These are phyloP conservation scores for Ganaspis sp. DNA, from an alignment of 1,140 invertebrate genomes.

Conservation along the genomic window DNA sequence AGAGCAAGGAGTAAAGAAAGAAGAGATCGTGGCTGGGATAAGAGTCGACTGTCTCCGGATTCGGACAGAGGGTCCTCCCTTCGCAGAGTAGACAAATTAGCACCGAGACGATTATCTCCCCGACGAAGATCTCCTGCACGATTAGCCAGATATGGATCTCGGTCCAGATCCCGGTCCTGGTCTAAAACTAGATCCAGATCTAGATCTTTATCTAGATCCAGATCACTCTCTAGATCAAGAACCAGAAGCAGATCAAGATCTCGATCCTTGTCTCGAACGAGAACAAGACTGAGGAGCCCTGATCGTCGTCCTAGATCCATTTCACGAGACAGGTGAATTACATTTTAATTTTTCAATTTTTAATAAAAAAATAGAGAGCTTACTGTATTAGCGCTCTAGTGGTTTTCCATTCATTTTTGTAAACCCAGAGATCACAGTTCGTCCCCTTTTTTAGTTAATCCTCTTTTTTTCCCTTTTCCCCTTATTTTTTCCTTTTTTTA, in stretches of 20 bases:
- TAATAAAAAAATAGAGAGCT: too few species aligned
- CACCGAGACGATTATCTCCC: slow-evolving; percentile 48
- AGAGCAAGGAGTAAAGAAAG: slow-evolving; percentile 47
- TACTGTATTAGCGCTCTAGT: too few species aligned
- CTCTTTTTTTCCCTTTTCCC: too few species aligned
- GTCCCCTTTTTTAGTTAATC: too few species aligned
- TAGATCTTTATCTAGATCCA: slow-evolving; percentile 52
- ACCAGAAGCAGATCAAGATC: slow-evolving; percentile 57
- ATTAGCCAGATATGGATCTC: slow-evolving; percentile 54
- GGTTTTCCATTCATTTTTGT: too few species aligned
- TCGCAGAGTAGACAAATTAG: slow-evolving; percentile 49
- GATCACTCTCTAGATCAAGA: slow-evolving; percentile 57
- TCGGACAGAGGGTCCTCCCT: slow-evolving; percentile 47
- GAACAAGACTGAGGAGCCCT: slow-evolving; percentile 55
- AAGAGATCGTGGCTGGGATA: slow-evolving; percentile 57
- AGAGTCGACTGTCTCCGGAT: slow-evolving; percentile 57
- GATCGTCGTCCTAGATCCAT: slow-evolving; percentile 49
- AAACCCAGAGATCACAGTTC: too few species aligned
- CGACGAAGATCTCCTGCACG: slow-evolving; percentile 51
- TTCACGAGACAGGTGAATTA: slow-evolving; percentile 60
- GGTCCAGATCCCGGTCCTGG: slow-evolving; percentile 52
- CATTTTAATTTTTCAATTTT: slow-evolving; percentile 36
- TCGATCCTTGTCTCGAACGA: slow-evolving; percentile 52
- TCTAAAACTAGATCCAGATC: slow-evolving; percentile 53
- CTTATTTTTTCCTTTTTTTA: too few species aligned